phyloP scores from a whole-genome alignment of 2,888 invertebrate species.

The Chaetogeoica ovagalla region DNA sequence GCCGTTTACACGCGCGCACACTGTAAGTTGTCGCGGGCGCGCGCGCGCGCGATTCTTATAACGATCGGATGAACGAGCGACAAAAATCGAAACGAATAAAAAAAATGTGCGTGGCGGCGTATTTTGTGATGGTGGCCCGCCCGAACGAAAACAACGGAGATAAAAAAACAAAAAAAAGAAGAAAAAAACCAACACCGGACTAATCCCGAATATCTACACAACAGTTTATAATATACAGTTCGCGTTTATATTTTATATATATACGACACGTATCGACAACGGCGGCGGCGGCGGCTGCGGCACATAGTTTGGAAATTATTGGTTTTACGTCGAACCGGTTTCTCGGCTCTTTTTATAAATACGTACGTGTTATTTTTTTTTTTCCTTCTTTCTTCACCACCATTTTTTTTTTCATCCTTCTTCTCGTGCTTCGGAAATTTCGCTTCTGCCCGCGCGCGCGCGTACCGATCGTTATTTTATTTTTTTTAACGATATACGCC shows the following conservation, averaged over 20 bases:
- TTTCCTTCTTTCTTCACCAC: slow-evolving; percentile 44
- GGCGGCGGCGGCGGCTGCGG: slow-evolving; percentile 13
- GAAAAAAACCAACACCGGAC: slow-evolving; percentile 32
- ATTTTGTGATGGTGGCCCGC: neutral
- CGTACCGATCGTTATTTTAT: slow-evolving; percentile 38
- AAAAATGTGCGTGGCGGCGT: slow-evolving; percentile 10
- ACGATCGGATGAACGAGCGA: neutral
- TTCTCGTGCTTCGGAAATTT: slow-evolving; percentile 25
- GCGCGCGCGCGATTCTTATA: too few relatives aligned
- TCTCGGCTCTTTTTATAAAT: neutral
- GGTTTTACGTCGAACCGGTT: slow-evolving; percentile 52
- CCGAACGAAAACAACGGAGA: too few relatives aligned
- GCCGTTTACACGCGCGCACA: too few relatives aligned
- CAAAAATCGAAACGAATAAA: slow-evolving; percentile 4
- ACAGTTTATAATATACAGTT: slow-evolving; percentile 27
- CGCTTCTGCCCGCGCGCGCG: slow-evolving; percentile 33
- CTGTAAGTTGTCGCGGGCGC: too few relatives aligned
- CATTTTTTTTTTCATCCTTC: slow-evolving; percentile 39
- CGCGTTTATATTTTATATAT: too few relatives aligned
- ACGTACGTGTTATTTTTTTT: neutral
- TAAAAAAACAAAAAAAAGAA: neutral
- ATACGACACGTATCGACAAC: slow-evolving; percentile 20
- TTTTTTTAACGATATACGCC: slow-evolving; percentile 51
- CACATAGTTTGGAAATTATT: slow-evolving; percentile 51
- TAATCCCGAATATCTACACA: slow-evolving; percentile 45